Percentiles rank a stretch among this genome's conserved stretches.
Evolutionary conservation across 2,888 invertebrate species (phyloP).

Genomic region (Drosophila austrosaltans): DNA sequence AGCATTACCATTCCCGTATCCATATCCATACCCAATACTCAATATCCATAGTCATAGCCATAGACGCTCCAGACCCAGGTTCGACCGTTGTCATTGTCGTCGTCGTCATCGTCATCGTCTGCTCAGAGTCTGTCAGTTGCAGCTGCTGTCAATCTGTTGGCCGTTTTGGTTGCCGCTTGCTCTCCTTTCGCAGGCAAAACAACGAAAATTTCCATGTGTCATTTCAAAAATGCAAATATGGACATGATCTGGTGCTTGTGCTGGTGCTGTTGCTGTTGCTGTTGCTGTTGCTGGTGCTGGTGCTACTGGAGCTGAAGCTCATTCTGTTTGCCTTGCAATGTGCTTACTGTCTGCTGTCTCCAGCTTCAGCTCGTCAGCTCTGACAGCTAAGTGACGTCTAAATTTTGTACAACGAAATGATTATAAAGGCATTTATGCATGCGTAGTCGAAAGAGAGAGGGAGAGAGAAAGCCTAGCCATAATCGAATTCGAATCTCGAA

Average conservation of each 20-base stretch:
- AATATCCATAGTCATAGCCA: conserved; percentile 31
- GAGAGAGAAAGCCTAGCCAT: conserved; percentile 34
- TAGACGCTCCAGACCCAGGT: conserved; percentile 23
- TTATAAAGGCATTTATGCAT: conserved; percentile 79
- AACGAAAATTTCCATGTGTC: conserved; percentile 76
- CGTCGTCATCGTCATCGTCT: conserved; percentile 29
- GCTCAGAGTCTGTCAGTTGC: conserved; percentile 51
- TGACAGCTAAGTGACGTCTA: conserved; percentile 80
- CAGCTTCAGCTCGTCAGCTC: conserved; percentile 61
- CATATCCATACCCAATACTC: conserved; percentile 32
- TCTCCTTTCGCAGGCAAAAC: conserved; percentile 57
- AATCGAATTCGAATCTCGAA: conserved; percentile 31
- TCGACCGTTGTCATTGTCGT: conserved; percentile 32
- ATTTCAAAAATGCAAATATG: conserved; percentile 79
- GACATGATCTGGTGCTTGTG: conserved; percentile 68
- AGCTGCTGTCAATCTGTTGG: conserved; percentile 79
- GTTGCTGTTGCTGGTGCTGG: conserved; percentile 35
- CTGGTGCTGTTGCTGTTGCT: conserved; percentile 25
- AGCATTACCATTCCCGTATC: conserved; percentile 45
- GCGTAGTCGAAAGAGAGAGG: conserved; percentile 46
- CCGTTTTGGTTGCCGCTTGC: conserved; percentile 52
- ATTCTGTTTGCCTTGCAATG: conserved; percentile 26
- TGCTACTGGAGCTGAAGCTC: conserved; percentile 21
- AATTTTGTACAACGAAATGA: conserved; percentile 77
- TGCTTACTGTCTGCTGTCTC: conserved; percentile 26